Conservation (phyloP, 2,113 vertebrate genomes). For the Psilopogon haemacephalus region DNA sequence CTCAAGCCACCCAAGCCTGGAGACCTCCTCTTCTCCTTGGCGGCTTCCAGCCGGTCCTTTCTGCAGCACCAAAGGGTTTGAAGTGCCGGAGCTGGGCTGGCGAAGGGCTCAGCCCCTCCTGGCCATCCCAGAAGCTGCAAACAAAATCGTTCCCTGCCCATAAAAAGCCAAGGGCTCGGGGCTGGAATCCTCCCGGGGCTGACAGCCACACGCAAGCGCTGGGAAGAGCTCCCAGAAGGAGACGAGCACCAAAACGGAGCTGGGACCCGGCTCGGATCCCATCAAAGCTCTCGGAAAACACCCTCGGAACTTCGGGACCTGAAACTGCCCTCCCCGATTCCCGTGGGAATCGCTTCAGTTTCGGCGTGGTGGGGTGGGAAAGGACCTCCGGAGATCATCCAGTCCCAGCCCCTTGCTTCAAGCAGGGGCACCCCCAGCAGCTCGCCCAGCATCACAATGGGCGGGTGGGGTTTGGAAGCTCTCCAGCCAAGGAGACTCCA, state of each 20-base stretch:
- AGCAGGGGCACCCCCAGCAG: neutral
- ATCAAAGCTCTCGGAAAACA: neutral
- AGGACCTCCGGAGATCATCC: neutral
- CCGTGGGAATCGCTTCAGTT: neutral
- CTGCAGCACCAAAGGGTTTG: neutral
- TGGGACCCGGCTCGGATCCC: neutral
- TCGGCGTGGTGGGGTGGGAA: neutral
- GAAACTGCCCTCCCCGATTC: neutral
- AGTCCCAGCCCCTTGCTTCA: neutral
- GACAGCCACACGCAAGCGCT: neutral
- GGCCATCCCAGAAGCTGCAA: conserved; percentile 3
- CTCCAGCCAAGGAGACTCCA: too few relatives aligned
- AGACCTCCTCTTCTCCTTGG: neutral
- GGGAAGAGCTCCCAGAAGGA: neutral
- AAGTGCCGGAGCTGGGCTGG: neutral
- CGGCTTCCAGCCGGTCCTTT: neutral
- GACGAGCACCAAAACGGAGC: neutral
- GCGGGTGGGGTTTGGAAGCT: too few relatives aligned
- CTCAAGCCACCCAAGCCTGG: neutral
- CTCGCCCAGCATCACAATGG: too few relatives aligned
- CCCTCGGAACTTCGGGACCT: neutral
- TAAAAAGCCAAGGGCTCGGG: conserved; percentile 42
- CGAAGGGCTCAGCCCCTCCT: neutral
- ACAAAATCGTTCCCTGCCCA: conserved; percentile 31
- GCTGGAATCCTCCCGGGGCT: neutral